These are phyloP conservation scores for Theonella swinhoei DNA, from an alignment of 37 sponge, comb jelly and placozoan genomes.

Conservation along the genomic window DNA sequence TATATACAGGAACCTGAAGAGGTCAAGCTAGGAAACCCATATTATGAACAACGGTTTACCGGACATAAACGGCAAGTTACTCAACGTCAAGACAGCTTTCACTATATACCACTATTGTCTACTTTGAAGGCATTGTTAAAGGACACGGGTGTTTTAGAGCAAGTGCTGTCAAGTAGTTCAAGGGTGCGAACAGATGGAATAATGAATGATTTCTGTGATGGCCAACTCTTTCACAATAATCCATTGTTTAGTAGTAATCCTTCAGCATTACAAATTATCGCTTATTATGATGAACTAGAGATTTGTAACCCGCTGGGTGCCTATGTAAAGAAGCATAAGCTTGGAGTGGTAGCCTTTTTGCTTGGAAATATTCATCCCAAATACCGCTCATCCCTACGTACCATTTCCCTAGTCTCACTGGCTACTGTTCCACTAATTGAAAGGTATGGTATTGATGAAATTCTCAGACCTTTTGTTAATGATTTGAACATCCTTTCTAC, in stretches of 20 bases:
- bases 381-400: constrained; percentile 24
- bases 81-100: constrained; percentile 25
- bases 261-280: constrained; percentile 40
- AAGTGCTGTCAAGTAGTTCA: not conserved
- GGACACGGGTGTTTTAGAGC: constrained; percentile 7
- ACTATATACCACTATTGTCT: constrained; percentile 34
- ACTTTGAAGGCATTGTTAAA: constrained; percentile 3
- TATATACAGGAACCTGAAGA: constrained; percentile 40
- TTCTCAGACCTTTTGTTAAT: constrained; percentile 27
- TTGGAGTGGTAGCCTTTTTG: constrained; percentile 14
- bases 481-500: constrained; percentile 25
- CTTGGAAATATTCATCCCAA: constrained; percentile 57
- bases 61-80: constrained; percentile 23
- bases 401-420: not conserved
- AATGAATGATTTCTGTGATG: constrained; percentile 46
- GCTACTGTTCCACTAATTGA: constrained; percentile 31
- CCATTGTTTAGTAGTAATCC: constrained; percentile 17
- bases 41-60: constrained; percentile 16
- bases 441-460: no score
- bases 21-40: constrained; percentile 24
- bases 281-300: constrained; percentile 52
- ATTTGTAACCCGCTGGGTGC: constrained; percentile 58
- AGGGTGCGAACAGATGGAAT: constrained; percentile 5
- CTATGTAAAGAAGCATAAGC: constrained; percentile 37
- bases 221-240: constrained; percentile 11